Evolutionary conservation across 2,113 vertebrate genomes (phyloP).

Genomic region (Gallinago paraguaiae): DNA sequence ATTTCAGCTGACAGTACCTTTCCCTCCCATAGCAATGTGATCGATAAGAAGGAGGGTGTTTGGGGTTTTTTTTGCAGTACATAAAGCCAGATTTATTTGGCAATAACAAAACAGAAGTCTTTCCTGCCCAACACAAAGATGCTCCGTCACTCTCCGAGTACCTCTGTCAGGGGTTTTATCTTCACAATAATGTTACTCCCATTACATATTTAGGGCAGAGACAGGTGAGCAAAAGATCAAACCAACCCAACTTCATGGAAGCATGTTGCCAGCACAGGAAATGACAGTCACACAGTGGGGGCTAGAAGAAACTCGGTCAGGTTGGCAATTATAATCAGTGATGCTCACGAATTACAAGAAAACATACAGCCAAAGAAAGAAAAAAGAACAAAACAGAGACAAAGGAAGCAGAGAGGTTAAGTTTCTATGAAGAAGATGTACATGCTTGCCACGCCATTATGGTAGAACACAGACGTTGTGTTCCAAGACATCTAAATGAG

Average conservation of each 20-base stretch:
- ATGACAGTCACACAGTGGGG: not conserved
- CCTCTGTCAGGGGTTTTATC: not conserved
- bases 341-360: not conserved
- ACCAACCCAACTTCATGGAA: not conserved
- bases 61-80: not conserved
- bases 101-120: not conserved
- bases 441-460: not conserved
- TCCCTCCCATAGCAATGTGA: not conserved
- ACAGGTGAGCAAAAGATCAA: not conserved
- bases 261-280: not conserved
- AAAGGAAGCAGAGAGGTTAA: not conserved
- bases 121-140: not conserved
- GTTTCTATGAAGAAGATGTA: not conserved
- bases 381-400: not conserved
- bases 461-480: not conserved
- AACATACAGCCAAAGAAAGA: not conserved
- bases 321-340: not conserved
- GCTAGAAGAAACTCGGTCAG: not conserved
- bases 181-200: not conserved
- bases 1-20: not conserved
- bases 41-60: not conserved
- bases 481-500: not conserved
- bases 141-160: not conserved
- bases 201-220: not conserved
- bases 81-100: not conserved